A percentile compares a stretch with the other conserved stretches of the same genome.
phyloP scores from a whole-genome alignment of 2,888 invertebrate species.

The Lymantria dispar region DNA sequence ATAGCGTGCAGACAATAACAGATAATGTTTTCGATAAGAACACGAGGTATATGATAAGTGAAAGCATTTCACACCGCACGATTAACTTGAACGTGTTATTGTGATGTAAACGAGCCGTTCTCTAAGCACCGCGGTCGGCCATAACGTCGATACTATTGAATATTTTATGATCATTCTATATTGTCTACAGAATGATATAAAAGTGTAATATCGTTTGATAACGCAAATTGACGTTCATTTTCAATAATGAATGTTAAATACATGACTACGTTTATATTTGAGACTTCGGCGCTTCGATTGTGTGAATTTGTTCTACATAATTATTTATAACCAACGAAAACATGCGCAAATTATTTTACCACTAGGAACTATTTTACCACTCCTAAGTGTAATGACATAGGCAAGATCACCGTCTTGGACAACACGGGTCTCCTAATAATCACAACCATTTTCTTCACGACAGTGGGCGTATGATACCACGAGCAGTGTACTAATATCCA shows the following conservation, averaged over 20 bases:
- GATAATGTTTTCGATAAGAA: constrained; percentile 33
- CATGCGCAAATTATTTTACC: too few species aligned
- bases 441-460: too few species aligned
- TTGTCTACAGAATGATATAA: constrained; percentile 18
- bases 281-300: not conserved
- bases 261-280: not conserved
- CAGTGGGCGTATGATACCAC: too few species aligned
- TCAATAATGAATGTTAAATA: too few species aligned
- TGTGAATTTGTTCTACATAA: not conserved
- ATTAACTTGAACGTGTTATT: constrained; percentile 30
- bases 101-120: constrained; percentile 31
- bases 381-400: too few species aligned
- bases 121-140: constrained; percentile 21
- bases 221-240: constrained; percentile 18
- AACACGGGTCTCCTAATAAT: too few species aligned
- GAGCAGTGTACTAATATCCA: too few species aligned
- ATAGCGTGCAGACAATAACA: constrained; percentile 20
- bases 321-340: too few species aligned
- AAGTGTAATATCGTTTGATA: constrained; percentile 13
- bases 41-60: constrained; percentile 28
- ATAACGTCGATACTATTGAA: constrained; percentile 33
- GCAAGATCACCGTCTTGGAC: too few species aligned
- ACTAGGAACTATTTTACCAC: too few species aligned
- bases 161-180: constrained; percentile 28
- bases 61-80: constrained; percentile 35